phyloP scores from a whole-genome alignment of 2,888 invertebrate species.

The Lasioglossum figueresi region DNA sequence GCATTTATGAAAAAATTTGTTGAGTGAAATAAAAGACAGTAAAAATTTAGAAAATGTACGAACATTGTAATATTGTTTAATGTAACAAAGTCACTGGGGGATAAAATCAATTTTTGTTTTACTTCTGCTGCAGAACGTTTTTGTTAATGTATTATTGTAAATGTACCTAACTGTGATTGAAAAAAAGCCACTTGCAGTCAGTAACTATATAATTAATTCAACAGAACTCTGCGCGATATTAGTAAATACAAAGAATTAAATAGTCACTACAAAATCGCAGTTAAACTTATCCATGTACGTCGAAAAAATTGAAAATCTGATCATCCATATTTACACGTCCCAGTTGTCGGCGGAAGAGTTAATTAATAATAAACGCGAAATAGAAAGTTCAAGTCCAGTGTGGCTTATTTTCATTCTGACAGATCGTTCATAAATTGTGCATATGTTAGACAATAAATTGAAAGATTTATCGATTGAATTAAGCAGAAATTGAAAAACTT shows the following conservation, averaged over 20 bases:
- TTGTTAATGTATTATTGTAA: neutral
- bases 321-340: neutral
- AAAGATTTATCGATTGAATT: neutral
- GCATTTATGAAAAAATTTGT: too few species aligned
- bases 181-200: neutral
- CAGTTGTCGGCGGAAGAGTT: neutral
- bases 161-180: neutral
- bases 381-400: neutral
- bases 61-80: too few species aligned
- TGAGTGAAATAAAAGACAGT: too few species aligned
- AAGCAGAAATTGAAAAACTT: neutral
- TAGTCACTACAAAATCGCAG: neutral
- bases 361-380: neutral
- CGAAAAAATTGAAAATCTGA: neutral
- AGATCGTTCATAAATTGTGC: neutral
- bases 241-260: neutral
- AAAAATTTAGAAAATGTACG: too few species aligned
- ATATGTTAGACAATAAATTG: neutral
- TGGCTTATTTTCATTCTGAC: neutral
- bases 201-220: neutral
- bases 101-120: too few species aligned
- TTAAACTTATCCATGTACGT: too few species aligned
- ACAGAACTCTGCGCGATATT: neutral
- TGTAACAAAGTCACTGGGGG: too few species aligned
- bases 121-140: too few species aligned